Conservation (phyloP, 2,888 invertebrate species). For the Cosmopolites sordidus region DNA sequence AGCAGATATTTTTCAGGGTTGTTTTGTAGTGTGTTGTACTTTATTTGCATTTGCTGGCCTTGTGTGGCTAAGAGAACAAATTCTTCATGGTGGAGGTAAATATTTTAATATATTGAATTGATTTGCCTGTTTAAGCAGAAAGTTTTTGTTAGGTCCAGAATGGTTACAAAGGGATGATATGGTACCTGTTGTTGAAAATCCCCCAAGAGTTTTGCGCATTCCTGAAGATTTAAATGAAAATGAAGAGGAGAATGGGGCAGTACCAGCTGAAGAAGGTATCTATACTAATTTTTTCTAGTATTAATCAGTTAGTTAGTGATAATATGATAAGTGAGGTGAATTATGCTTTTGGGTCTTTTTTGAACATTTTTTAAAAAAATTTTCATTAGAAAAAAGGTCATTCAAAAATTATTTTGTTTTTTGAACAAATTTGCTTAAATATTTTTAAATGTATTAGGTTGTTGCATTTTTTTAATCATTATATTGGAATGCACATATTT, state of each 20-base stretch:
- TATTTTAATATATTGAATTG: too few species aligned
- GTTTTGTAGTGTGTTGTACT: conserved; percentile 95
- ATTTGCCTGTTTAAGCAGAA: neutral
- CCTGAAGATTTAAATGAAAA: conserved; percentile 38
- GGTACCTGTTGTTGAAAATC: conserved; percentile 46
- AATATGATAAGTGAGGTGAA: too few species aligned
- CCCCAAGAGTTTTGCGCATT: conserved; percentile 41
- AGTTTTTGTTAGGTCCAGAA: conserved; percentile 62
- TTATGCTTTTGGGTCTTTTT: too few species aligned
- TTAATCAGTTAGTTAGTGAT: neutral
- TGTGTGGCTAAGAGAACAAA: conserved; percentile 97
- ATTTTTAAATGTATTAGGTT: too few species aligned
- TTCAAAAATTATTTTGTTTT: too few species aligned
- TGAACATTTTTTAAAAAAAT: too few species aligned
- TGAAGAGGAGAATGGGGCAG: conserved; percentile 36
- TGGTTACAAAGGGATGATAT: conserved; percentile 81
- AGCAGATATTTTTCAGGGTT: conserved; percentile 92
- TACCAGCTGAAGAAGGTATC: conserved; percentile 39
- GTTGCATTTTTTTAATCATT: too few species aligned
- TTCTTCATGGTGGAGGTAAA: conserved; percentile 83
- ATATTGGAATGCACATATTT: too few species aligned
- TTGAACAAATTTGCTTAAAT: too few species aligned
- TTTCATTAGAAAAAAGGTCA: too few species aligned
- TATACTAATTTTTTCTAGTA: neutral
- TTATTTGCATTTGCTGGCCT: conserved; percentile 93